Evolutionary conservation across 2,888 invertebrate species (phyloP).

Genomic region (Creontiades dilutus): DNA sequence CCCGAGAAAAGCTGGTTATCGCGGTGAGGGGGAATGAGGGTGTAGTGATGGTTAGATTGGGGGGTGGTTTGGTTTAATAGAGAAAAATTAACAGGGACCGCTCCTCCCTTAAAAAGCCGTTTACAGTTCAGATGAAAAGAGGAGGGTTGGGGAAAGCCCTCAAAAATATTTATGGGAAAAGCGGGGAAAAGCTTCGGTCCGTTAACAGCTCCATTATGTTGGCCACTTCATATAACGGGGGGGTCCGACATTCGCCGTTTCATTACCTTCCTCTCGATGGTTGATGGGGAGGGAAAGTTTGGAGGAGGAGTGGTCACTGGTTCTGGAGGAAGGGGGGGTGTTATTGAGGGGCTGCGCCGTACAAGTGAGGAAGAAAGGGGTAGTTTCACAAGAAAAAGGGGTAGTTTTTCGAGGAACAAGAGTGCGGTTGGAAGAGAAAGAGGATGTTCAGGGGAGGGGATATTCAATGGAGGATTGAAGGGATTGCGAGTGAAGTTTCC

Average conservation of each 20-base stretch:
- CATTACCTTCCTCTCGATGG: slow-evolving; percentile 8
- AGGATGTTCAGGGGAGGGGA: neutral
- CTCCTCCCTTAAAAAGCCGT: slow-evolving; percentile 23
- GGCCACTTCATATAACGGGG: slow-evolving; percentile 62
- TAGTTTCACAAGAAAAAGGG: no score
- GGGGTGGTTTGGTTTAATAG: slow-evolving; percentile 4
- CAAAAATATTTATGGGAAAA: slow-evolving; percentile 44
- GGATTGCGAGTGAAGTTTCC: neutral
- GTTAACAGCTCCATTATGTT: slow-evolving; percentile 66
- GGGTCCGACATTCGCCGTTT: slow-evolving; percentile 17
- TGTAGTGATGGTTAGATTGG: neutral
- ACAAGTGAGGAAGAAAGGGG: no score
- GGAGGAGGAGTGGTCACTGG: neutral
- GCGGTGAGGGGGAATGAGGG: neutral
- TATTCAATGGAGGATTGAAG: neutral
- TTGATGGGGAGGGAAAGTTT: neutral
- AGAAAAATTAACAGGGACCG: slow-evolving; percentile 49
- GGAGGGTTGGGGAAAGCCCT: neutral
- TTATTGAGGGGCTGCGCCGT: no score
- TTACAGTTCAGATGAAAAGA: slow-evolving; percentile 19
- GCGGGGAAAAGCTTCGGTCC: slow-evolving; percentile 46
- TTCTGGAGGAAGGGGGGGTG: no score
- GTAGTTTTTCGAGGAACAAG: no score
- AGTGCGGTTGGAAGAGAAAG: neutral
- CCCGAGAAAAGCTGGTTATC: no score